Percentiles rank a stretch among this genome's conserved stretches.
These are phyloP conservation scores for Hyposoter didymator DNA, from an alignment of 2,888 invertebrate genomes.

Conservation along the genomic window DNA sequence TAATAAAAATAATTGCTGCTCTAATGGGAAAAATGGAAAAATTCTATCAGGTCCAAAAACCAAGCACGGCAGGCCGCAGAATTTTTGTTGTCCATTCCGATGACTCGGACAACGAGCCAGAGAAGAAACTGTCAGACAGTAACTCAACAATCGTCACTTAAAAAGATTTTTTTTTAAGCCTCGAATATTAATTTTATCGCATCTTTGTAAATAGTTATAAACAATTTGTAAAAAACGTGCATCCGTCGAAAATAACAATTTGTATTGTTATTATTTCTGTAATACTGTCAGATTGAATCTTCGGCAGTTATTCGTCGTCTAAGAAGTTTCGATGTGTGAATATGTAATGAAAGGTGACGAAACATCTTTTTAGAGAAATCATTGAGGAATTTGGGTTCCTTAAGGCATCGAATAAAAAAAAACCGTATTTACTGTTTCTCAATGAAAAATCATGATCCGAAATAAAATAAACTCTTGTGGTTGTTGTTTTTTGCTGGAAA, in stretches of 20 bases:
- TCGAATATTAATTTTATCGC: neutral
- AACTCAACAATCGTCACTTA: conserved; percentile 26
- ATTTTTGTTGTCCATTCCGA: conserved; percentile 3
- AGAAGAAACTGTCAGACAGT: conserved; percentile 29
- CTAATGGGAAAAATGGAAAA: neutral
- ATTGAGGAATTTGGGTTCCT: neutral
- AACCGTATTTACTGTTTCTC: neutral
- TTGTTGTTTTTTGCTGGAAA: too few relatives aligned
- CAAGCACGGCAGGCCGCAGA: neutral
- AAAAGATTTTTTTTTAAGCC: neutral
- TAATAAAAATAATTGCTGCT: neutral
- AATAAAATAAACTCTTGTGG: too few relatives aligned
- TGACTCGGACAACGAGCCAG: conserved; percentile 22
- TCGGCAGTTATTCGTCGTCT: neutral
- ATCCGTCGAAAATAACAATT: neutral
- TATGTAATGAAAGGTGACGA: neutral
- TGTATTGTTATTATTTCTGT: neutral
- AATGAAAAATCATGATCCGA: neutral
- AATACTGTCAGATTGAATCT: neutral
- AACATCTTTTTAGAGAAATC: neutral
- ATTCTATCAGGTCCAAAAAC: neutral
- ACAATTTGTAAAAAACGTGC: neutral
- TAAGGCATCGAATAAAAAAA: neutral
- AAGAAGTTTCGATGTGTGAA: neutral
- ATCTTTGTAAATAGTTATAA: neutral